Conservation (phyloP, 2,113 vertebrate species). For the Hystrix brachyura region DNA sequence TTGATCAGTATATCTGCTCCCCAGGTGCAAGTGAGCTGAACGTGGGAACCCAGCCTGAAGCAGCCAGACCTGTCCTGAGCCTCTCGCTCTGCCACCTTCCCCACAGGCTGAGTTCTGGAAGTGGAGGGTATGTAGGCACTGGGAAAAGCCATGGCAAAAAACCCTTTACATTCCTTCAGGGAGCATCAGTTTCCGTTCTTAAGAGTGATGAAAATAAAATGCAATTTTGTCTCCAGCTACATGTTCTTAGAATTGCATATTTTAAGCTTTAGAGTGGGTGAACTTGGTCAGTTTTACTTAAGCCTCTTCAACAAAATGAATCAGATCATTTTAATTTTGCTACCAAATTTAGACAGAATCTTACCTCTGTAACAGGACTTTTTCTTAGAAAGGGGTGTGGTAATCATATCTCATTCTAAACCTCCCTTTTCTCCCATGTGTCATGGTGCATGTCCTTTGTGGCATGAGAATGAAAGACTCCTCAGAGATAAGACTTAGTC, state of each 20-base stretch:
- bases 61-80: constrained; percentile 88
- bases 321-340: neutral
- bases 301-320: neutral
- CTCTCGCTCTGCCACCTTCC: constrained; percentile 85
- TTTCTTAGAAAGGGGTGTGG: neutral
- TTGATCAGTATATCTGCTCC: neutral
- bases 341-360: neutral
- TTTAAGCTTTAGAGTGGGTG: constrained; percentile 1
- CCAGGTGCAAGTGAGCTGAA: constrained; percentile 58
- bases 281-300: neutral
- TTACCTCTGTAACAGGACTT: neutral
- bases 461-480: neutral
- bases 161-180: too few relatives aligned
- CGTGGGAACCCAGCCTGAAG: constrained; percentile 83
- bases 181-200: neutral
- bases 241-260: neutral
- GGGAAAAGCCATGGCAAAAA: accelerated
- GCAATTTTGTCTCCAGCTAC: neutral
- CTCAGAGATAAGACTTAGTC: too few relatives aligned
- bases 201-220: neutral
- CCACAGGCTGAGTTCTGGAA: neutral
- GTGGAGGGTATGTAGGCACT: constrained; percentile 83
- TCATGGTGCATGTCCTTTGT: neutral
- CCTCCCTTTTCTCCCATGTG: too few relatives aligned
- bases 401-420: accelerated